A percentile compares a stretch with the other conserved stretches of the same genome.
phyloP scores from a whole-genome alignment of 1,140 invertebrate species.

The Colletes gigas region DNA sequence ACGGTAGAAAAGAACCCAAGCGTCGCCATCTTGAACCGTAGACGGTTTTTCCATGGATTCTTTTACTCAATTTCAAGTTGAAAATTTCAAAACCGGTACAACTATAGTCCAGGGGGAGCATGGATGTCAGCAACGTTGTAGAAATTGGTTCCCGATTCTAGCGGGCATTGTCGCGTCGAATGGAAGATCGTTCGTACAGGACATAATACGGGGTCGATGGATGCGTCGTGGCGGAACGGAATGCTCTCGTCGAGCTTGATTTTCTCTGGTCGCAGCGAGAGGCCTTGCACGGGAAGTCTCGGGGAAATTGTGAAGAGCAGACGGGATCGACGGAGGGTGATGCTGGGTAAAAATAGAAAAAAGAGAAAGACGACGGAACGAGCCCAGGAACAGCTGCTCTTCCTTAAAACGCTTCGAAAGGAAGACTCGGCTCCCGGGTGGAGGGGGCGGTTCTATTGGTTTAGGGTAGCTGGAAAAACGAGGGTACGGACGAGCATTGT shows the following conservation, averaged over 20 bases:
- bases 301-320: slow-evolving; percentile 23
- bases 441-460: slow-evolving; percentile 61
- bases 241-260: not conserved
- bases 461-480: slow-evolving; percentile 58
- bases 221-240: not conserved
- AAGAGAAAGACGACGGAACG: slow-evolving; percentile 22
- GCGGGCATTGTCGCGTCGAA: not conserved
- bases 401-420: slow-evolving; percentile 51
- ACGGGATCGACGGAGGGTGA: not conserved
- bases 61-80: too few species aligned
- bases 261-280: not conserved
- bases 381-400: slow-evolving; percentile 56
- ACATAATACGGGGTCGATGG: not conserved
- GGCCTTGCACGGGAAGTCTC: not conserved
- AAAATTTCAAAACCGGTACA: too few species aligned
- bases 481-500: slow-evolving; percentile 30
- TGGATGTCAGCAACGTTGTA: too few species aligned
- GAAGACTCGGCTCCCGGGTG: slow-evolving; percentile 15
- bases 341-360: slow-evolving; percentile 52
- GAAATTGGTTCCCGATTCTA: not conserved
- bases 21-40: too few species aligned
- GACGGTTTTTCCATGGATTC: too few species aligned
- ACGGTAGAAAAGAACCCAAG: too few species aligned
- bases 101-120: too few species aligned
- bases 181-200: too few species aligned